A percentile compares a stretch with the other conserved stretches of the same genome.
Conservation (phyloP, 2,888 invertebrate species). For the Spodoptera picta region DNA sequence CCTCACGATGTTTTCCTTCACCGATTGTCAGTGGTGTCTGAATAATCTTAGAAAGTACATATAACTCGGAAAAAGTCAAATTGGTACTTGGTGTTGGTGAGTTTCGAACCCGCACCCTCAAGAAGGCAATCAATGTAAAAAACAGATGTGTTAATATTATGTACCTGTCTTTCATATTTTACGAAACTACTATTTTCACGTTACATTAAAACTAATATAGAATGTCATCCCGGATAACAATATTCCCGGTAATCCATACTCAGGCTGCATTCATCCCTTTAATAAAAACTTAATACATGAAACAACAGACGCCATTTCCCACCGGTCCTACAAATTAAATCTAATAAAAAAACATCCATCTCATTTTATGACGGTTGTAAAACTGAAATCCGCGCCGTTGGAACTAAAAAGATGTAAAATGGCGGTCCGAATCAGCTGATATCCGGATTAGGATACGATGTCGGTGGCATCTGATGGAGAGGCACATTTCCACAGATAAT, state of each 20-base stretch:
- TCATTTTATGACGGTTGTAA: slow-evolving; percentile 55
- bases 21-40: too few relatives aligned
- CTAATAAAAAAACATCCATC: slow-evolving; percentile 60
- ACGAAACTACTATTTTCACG: too few relatives aligned
- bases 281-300: slow-evolving; percentile 38
- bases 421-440: slow-evolving; percentile 47
- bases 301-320: slow-evolving; percentile 34
- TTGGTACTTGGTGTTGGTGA: too few relatives aligned
- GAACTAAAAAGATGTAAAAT: slow-evolving; percentile 54
- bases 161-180: too few relatives aligned
- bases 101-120: too few relatives aligned
- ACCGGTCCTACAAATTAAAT: slow-evolving; percentile 56
- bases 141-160: too few relatives aligned
- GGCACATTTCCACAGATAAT: background rate
- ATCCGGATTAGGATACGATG: slow-evolving; percentile 36
- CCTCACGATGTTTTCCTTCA: too few relatives aligned
- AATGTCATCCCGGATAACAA: background rate
- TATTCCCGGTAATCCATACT: background rate
- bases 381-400: slow-evolving; percentile 55
- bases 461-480: slow-evolving; percentile 29
- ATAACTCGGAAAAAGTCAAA: too few relatives aligned
- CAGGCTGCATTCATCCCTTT: slow-evolving; percentile 8
- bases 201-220: too few relatives aligned
- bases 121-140: too few relatives aligned
- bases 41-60: too few relatives aligned